Conservation (phyloP, 2,888 invertebrate genomes). For the Periphyllus acericola region DNA sequence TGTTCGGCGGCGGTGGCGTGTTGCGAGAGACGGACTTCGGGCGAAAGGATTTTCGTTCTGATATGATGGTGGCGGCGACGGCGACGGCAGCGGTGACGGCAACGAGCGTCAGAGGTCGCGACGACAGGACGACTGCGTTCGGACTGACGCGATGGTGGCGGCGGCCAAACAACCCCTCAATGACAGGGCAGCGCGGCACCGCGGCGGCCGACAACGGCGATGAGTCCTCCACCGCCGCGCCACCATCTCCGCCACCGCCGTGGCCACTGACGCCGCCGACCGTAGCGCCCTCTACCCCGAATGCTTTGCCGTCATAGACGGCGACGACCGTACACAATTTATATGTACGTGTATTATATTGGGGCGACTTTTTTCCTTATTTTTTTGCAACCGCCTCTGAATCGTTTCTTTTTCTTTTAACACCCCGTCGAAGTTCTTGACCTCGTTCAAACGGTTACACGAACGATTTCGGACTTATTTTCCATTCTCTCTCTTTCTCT, state of each 20-base stretch:
- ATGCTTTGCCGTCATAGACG: neutral
- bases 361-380: slow-evolving; percentile 27
- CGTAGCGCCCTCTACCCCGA: slow-evolving; percentile 55
- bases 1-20: neutral
- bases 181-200: slow-evolving; percentile 55
- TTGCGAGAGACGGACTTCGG: neutral
- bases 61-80: neutral
- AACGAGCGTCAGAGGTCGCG: slow-evolving; percentile 52
- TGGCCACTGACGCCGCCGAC: neutral
- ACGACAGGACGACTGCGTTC: slow-evolving; percentile 61
- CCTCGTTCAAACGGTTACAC: slow-evolving; percentile 53
- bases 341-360: slow-evolving; percentile 15
- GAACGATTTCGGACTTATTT: slow-evolving; percentile 38
- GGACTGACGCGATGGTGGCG: slow-evolving; percentile 51
- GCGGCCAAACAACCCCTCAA: slow-evolving; percentile 55
- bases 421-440: slow-evolving; percentile 54
- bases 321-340: slow-evolving; percentile 7
- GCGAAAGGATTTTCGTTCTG: neutral
- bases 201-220: slow-evolving; percentile 14
- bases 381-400: slow-evolving; percentile 35
- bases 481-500: slow-evolving; percentile 1
- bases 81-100: neutral
- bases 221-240: slow-evolving; percentile 3
- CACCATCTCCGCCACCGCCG: neutral
- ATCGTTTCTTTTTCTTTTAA: slow-evolving; percentile 35